phyloP scores from a whole-genome alignment of 2,113 vertebrate species.

The Ovis canadensis region DNA sequence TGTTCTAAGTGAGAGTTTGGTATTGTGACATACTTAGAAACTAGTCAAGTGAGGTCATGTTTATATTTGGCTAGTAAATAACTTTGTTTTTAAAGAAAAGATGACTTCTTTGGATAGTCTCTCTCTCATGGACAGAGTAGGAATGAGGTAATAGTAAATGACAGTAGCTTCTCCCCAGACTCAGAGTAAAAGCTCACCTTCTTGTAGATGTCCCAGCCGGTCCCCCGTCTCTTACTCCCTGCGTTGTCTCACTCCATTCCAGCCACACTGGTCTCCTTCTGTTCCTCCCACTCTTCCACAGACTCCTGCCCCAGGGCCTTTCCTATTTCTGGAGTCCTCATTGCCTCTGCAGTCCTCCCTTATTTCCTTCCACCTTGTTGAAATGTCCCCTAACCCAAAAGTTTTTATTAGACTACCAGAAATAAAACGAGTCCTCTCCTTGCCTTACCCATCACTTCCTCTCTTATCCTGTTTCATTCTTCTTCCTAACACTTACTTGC shows the following conservation, averaged over 20 bases:
- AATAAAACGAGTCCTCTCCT: background rate
- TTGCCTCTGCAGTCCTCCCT: background rate
- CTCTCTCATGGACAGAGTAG: background rate
- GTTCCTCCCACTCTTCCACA: background rate
- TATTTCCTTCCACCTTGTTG: background rate
- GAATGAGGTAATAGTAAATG: background rate
- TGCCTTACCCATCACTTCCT: too few species aligned
- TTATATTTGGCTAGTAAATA: background rate
- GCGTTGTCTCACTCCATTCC: background rate
- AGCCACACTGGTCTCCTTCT: background rate
- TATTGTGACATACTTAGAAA: conserved; percentile 1
- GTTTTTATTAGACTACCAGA: too few species aligned
- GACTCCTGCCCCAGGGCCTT: too few species aligned
- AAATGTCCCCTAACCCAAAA: background rate
- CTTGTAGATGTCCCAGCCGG: background rate
- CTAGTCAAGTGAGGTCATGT: background rate
- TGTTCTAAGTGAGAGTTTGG: background rate
- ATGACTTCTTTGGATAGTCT: background rate
- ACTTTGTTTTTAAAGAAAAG: background rate
- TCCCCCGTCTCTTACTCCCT: background rate
- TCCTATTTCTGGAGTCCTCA: background rate
- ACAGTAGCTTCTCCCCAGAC: background rate
- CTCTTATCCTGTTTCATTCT: background rate
- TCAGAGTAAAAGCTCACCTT: background rate
- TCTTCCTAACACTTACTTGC: background rate